Evolutionary conservation across 1,140 invertebrate genomes (phyloP), one percentile per base, ranked within the genome.

Genomic region (Charaxes varanes): DNA sequence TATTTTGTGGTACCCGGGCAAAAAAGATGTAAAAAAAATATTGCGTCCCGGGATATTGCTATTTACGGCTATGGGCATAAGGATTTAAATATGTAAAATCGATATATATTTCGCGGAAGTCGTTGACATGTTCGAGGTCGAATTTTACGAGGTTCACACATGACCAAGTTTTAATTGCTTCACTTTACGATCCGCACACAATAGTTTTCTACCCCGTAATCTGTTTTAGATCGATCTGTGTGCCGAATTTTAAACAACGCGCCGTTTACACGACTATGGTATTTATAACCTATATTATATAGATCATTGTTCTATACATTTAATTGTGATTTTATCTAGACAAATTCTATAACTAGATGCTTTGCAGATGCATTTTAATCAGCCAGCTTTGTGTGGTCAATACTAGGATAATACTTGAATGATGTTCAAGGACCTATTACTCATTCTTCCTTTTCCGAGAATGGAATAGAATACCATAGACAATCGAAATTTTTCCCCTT

Each of bases 111-210:
- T 68, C 68, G 53, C 53, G 61, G 68, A 67, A 69, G 61, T 59
- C 36, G 40, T 57, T 48, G 36, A 30, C 31, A 22, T 27, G 45
- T 40, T 50, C 45, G 56, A 49, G 68, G 63, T 52, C 63, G 46
- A 48, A 55, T 63, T 68, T 68, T 73, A 70, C 55, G 49, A 28
- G 53, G 48, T 53, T 46, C 42, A 63, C 56, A 49, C 69, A 70
- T 62, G 66, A 66, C 54, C 51, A 48, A 62, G 22, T 54, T 72
- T 53, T 67, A 64, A 69, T 72, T 59, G 58, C 24, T 41, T 38
- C 26, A 37, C 27, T 64, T 68, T 58, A 58, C 42, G 50, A 54
- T 38, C 32, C 18, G 45, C 33, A 61, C 28, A 31, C 54, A 62
- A 63, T 60, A 53, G 42, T 54, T 60, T 53, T 45, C 38, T 56